Base-by-base conservation (phyloP, 2,113 vertebrate genomes). In the Hippoglossus stenolepis region DNA sequence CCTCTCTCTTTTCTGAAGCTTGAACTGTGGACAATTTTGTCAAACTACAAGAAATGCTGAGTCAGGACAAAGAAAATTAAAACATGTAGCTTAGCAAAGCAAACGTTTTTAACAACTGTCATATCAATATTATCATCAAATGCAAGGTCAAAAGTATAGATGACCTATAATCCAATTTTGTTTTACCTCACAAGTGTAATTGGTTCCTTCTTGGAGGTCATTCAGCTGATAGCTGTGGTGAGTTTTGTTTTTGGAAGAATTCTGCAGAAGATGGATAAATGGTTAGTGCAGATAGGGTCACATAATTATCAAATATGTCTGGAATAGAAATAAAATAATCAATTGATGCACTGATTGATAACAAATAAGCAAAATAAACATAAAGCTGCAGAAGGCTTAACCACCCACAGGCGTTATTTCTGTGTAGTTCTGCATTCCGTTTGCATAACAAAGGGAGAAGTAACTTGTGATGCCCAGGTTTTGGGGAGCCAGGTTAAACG, bases 401-500 rank as follows among this genome's bases (percentile, higher is more conserved):
- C 4, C 57, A 83, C 91, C 86, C 60, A 95, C 95, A 7, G 91
- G 93, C 24, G n/a, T 80, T 10, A 95, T 90, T 49, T 79, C 67
- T 0, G 51, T 88, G 80, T 92, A 91, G 45, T 65, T 94, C 51
- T 73, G 92, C 21, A 51, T 61, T 6, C 88, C 86, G 0, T 90
- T 84, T 51, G 87, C 85, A 1, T 83, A 91, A 35, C 95, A 95
- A 67, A 79, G 54, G 0, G 83, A 94, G 66, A 95, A 95, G 85
- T 95, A 95, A 51, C 82, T 88, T 17, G 14, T 83, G 77, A 95
- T 92, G 45, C 78, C 90, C 28, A 95, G 79, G 57, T 78, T 77
- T 20, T 90, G 77, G 5, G 95, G 95, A 20, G 95, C 94, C 61
- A 95, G 86, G 88, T 95, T 95, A 75, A 95, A 95, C 24, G 94